Conservation (phyloP, 1,140 invertebrate genomes). For the Pentalonia nigronervosa region DNA sequence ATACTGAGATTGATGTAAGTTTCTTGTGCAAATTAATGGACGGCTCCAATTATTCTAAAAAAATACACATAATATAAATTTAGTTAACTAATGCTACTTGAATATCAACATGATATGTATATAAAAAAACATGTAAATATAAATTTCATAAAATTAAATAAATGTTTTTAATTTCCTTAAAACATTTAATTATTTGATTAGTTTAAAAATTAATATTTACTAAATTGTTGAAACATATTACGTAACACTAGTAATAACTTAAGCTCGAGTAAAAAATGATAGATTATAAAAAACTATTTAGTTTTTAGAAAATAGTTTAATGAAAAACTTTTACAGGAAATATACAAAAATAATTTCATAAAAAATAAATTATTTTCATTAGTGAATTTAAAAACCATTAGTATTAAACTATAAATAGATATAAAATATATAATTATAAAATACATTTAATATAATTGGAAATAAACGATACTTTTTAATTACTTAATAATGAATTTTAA, state of each 20-base stretch:
- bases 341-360: not conserved
- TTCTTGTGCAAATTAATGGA: conserved; percentile 58
- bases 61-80: not conserved
- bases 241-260: not conserved
- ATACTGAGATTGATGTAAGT: conserved; percentile 61
- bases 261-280: not conserved
- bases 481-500: too few relatives aligned
- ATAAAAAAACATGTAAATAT: not conserved
- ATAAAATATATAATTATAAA: not conserved
- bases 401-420: not conserved
- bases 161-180: not conserved
- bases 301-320: too few relatives aligned
- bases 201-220: not conserved
- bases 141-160: not conserved
- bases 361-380: too few relatives aligned
- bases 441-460: not conserved
- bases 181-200: not conserved
- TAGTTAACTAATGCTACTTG: not conserved
- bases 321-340: not conserved
- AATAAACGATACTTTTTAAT: too few relatives aligned
- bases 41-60: conserved; percentile 59
- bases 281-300: not conserved
- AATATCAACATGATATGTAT: not conserved
- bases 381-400: not conserved
- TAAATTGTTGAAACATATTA: conserved; percentile 4